Conservation (phyloP, 2,113 vertebrate species). For the Myxocyprinus asiaticus region DNA sequence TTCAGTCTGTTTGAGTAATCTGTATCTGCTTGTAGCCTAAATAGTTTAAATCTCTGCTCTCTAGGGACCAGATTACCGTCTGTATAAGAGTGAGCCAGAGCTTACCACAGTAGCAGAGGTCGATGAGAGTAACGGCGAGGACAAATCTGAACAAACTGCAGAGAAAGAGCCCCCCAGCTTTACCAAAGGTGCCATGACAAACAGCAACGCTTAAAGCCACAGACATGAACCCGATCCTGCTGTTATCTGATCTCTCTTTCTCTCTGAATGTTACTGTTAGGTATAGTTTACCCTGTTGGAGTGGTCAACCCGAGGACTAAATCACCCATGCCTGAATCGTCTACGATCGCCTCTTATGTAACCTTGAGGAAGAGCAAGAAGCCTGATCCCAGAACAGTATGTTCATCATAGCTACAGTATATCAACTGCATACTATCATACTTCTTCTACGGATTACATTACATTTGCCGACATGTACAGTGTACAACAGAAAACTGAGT, state of each 20-base stretch:
- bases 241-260: neutral
- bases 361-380: slow-evolving; percentile 91
- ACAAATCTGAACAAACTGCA: slow-evolving; percentile 80
- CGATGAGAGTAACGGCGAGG: slow-evolving; percentile 94
- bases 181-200: slow-evolving; percentile 81
- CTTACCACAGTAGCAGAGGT: slow-evolving; percentile 96
- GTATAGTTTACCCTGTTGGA: slow-evolving; percentile 88
- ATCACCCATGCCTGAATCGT: slow-evolving; percentile 90
- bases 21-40: slow-evolving; percentile 19
- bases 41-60: slow-evolving; percentile 16
- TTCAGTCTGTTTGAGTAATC: slow-evolving; percentile 2
- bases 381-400: slow-evolving; percentile 84
- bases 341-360: slow-evolving; percentile 93
- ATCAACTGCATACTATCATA: no score
- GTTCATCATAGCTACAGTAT: slow-evolving; percentile 1
- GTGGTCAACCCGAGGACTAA: slow-evolving; percentile 92
- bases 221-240: neutral
- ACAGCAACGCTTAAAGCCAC: neutral
- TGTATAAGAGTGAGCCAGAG: slow-evolving; percentile 98
- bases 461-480: no score
- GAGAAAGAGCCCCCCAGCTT: slow-evolving; percentile 77
- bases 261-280: slow-evolving; percentile 65
- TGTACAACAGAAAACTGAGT: no score
- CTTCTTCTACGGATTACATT: no score
- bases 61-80: slow-evolving; percentile 95